Base-by-base conservation (phyloP, 2,797 vertebrate genomes). In the Rhodeus uyekii region DNA sequence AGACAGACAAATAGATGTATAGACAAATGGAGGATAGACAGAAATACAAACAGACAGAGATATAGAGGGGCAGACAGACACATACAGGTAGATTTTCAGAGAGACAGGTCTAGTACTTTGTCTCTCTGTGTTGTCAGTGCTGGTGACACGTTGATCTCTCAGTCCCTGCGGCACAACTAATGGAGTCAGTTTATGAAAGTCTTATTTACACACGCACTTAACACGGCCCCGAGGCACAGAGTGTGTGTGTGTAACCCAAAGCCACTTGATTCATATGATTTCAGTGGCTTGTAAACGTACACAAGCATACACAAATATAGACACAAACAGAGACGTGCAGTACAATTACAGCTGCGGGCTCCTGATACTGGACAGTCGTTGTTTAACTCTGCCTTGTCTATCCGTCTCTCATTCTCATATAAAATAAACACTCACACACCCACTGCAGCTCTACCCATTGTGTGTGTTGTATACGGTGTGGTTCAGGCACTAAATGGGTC, bases 131-230 rank as follows among this genome's bases (percentile, higher is more conserved):
- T 3, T 58, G 78, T 76, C 82, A 73, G 22, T 27, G 14, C 22
- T 78, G 27, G 72, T 29, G n/a, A 61, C 18, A 44, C 74, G 72
- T 58, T 36, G 8, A 27, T 44, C 36, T 10, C 60, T 65, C 78
- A 34, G 75, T 91, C 91, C 90, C 91, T 83, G 89, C 83, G 89
- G 89, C 85, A 90, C 87, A 85, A 90, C 89, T 93, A 93, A 93
- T 93, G 92, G 93, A 89, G 93, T 93, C 92, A 90, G 90, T 90
- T 93, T 91, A 92, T 93, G 93, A 93, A 93, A 93, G 91, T 91
- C 89, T 91, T 90, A 92, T 92, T 93, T 93, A 91, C 88, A 88
- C 89, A 87, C 89, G 89, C 87, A 88, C 91, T 94, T 92, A 94
- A 93, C 93, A 92, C 78, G 32, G 39, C 34, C 69, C 69, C 38